phyloP scores from a whole-genome alignment of 2,797 vertebrate genomes.

The Rhinogobio ventralis region DNA sequence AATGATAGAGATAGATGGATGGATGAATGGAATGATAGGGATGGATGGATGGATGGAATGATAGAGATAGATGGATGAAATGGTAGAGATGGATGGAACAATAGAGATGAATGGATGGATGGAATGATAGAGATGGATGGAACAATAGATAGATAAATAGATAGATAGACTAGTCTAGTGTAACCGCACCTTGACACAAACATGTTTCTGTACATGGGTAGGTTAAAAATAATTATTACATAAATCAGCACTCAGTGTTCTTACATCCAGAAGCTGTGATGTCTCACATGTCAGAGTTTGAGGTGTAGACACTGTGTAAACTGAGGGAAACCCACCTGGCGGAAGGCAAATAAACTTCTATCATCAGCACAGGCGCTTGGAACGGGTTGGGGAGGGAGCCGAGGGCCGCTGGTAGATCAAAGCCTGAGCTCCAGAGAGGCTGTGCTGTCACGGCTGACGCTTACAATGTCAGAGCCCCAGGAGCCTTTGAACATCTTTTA shows the following conservation, averaged over 20 bases:
- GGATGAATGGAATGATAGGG: too few species aligned
- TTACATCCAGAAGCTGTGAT: slow-evolving; percentile 2
- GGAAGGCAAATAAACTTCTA: slow-evolving; percentile 58
- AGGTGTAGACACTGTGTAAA: slow-evolving; percentile 48
- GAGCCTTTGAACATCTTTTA: slow-evolving; percentile 45
- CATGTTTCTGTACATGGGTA: neutral
- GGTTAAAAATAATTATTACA: neutral
- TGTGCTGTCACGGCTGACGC: slow-evolving; percentile 31
- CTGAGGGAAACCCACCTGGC: slow-evolving; percentile 55
- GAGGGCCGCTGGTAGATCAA: slow-evolving; percentile 50
- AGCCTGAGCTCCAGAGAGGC: slow-evolving; percentile 29
- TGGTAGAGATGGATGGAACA: too few species aligned
- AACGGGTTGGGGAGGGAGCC: slow-evolving; percentile 3
- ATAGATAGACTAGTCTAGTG: neutral
- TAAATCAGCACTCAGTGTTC: slow-evolving; percentile 22
- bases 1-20: too few species aligned
- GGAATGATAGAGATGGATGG: neutral
- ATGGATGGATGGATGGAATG: too few species aligned
- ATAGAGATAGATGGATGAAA: too few species aligned
- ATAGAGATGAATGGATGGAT: too few species aligned
- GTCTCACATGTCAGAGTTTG: neutral
- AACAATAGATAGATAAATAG: neutral
- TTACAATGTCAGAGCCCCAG: slow-evolving; percentile 23
- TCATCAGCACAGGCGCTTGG: slow-evolving; percentile 43
- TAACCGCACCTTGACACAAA: neutral